Evolutionary conservation across 2,113 vertebrate species (phyloP).

Genomic region (Scartelaos histophorus): DNA sequence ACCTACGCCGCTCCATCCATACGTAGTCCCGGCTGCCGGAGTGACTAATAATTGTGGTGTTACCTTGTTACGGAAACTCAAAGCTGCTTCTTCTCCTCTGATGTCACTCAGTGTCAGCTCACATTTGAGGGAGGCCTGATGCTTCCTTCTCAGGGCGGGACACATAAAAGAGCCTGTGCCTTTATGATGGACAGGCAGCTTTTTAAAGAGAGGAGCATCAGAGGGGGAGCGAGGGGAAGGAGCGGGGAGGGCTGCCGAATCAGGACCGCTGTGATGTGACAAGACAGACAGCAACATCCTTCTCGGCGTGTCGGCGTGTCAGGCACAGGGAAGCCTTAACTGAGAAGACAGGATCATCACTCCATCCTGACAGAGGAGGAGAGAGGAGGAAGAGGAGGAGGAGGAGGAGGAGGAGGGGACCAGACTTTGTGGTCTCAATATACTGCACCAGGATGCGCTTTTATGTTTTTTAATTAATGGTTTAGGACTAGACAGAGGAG

Average conservation of each 20-base stretch:
- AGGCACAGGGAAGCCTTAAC: constrained; percentile 66
- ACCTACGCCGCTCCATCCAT: constrained; percentile 26
- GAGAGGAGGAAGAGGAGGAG: constrained; percentile 15
- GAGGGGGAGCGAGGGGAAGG: constrained; percentile 44
- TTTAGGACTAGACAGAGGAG: neutral
- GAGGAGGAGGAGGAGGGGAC: constrained; percentile 28
- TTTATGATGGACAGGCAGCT: constrained; percentile 76
- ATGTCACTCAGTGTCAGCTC: constrained; percentile 72
- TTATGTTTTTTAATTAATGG: neutral
- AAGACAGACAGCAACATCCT: constrained; percentile 79
- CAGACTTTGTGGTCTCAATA: constrained; percentile 21
- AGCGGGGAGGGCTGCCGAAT: constrained; percentile 70
- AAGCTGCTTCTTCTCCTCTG: constrained; percentile 61
- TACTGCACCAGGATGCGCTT: constrained; percentile 17
- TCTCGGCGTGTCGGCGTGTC: constrained; percentile 72
- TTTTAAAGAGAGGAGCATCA: constrained; percentile 74
- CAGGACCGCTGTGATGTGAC: constrained; percentile 74
- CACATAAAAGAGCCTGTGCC: constrained; percentile 71
- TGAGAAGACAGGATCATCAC: constrained; percentile 71
- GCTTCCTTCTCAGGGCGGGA: constrained; percentile 64
- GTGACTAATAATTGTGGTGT: constrained; percentile 65
- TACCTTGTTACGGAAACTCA: constrained; percentile 70
- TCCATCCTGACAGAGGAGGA: constrained; percentile 56
- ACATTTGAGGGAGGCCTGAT: constrained; percentile 69
- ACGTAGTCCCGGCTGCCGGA: constrained; percentile 41